Base-by-base conservation (phyloP, 2,797 vertebrate species). In the Scarus forsteni region DNA sequence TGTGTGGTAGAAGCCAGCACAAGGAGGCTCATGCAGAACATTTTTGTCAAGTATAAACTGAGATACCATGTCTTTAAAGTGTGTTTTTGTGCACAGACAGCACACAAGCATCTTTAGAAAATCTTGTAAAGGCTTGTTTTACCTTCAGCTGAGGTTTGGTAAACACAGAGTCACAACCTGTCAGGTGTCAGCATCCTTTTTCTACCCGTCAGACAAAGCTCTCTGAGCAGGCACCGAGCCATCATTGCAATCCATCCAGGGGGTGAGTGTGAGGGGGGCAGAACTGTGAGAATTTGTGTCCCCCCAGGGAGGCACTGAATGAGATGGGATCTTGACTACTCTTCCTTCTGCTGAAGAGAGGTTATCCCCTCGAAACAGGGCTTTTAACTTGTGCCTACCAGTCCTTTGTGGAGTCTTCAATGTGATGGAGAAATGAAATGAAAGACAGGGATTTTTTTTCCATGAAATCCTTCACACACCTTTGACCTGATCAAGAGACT, bases 161-260 rank as follows among this genome's bases (percentile, higher is more conserved):
- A 88, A 89, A 89, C 81, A 81, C 75, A 60, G 60, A 73, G 75
- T 83, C 80, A n/a, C 69, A 64, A 55, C 73, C 85, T 76, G 89
- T 85, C 82, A 84, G 65, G 70, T 88, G 84, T 83, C 83, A 58
- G 55, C 67, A 54, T 75, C 77, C 66, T 60, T 66, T 60, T 57
- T 36, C 39, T 5, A 69, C 65, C 80, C 73, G 70, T 77, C 79
- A 78, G 66, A 77, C 75, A 70, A 72, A 73, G 66, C 84, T 71
- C 27, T 51, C 10, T 15, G 56, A 53, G 71, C 55, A 56, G 84
- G 70, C 70, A 45, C 62, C 45, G 57, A 87, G 64, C 73, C 77
- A 72, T 81, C 80, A 70, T 73, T 10, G 0, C 78, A 63, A 74
- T 80, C 76, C 68, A 75, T 75, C 64, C 64, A 73, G 66, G 58